Percentiles rank a stretch among this genome's conserved stretches.
These are phyloP conservation scores for Eulemur coronatus DNA, from an alignment of 2,797 vertebrate genomes.

Conservation along the genomic window DNA sequence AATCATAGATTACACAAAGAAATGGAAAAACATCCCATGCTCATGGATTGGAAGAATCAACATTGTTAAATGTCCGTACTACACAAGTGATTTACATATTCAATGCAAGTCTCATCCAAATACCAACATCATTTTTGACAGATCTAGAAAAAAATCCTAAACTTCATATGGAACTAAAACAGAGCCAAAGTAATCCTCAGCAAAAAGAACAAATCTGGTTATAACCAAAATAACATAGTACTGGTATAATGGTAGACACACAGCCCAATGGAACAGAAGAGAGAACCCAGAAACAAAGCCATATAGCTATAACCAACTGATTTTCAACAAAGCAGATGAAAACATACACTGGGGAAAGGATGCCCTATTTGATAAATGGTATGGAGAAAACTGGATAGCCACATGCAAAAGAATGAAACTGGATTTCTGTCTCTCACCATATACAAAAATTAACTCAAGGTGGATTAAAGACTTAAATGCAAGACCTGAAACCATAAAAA, in stretches of 20 bases:
- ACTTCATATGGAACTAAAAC: not conserved
- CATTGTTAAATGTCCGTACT: not conserved
- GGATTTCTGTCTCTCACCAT: not conserved
- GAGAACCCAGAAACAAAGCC: not conserved
- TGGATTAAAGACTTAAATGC: not conserved
- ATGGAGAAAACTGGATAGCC: not conserved
- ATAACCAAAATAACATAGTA: not conserved
- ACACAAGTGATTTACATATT: not conserved
- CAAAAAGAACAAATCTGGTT: not conserved
- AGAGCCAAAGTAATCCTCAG: not conserved
- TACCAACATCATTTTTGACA: not conserved
- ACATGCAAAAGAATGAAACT: not conserved
- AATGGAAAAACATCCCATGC: not conserved
- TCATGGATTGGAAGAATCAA: not conserved
- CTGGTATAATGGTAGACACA: not conserved
- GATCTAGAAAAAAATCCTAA: not conserved
- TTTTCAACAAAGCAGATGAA: not conserved
- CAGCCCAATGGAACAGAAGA: too few species aligned
- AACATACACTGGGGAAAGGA: not conserved
- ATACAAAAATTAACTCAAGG: not conserved
- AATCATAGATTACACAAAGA: not conserved
- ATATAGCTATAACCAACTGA: not conserved
- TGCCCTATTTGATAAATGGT: not conserved
- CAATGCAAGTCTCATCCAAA: not conserved
- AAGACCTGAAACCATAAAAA: not conserved